Evolutionary conservation across 2,113 vertebrate genomes (phyloP), one percentile per base, ranked within the genome.

Genomic region (Actinemys pallida): DNA sequence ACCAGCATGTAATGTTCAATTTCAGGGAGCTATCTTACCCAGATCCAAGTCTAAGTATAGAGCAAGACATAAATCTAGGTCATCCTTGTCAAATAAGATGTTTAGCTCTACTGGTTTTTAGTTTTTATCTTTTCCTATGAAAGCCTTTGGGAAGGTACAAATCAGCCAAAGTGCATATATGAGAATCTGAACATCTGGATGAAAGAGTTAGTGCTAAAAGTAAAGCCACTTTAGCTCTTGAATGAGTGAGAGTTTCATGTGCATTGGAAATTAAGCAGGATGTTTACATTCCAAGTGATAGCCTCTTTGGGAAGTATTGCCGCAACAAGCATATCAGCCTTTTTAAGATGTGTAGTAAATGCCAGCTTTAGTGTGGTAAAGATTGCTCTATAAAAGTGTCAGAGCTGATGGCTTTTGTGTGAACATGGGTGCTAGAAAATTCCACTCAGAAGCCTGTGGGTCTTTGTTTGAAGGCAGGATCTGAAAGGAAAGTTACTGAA

Each of bases 381-480:
- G 16, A 8, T 45, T 54, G 79, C 12, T 12, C 86, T 45, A 5
- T 56, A 47, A n/a, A 25, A 35, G 6, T 31, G 9, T 31, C 5
- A 16, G 13, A 27, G 22, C 22, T 7, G 11, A 39, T 3, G 16
- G 54, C 35, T 47, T 3, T 29, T 25, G 1, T 3, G 7, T 1
- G 22, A 35, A 10, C 5, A 19, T 5, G 5, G 65, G 4, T 35
- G 45, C 89, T 39, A 47, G 8, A 3, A 31, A 5, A 0, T 1
- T 76, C 3, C 81, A 16, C 1, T 3, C 3, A 7, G 10, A 54
- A 27, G 14, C 14, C 81, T 17, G 14, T 52, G 12, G 10, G 13
- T 35, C 4, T 0, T n/a, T 1, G 6, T 4, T 4, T 0, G 0
- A 35, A 14, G 9, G 10, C 0, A 14, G 56, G 47, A 31, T 25